phyloP scores from a whole-genome alignment of 2,888 invertebrate genomes.

The Macrosoma leucophasiata region DNA sequence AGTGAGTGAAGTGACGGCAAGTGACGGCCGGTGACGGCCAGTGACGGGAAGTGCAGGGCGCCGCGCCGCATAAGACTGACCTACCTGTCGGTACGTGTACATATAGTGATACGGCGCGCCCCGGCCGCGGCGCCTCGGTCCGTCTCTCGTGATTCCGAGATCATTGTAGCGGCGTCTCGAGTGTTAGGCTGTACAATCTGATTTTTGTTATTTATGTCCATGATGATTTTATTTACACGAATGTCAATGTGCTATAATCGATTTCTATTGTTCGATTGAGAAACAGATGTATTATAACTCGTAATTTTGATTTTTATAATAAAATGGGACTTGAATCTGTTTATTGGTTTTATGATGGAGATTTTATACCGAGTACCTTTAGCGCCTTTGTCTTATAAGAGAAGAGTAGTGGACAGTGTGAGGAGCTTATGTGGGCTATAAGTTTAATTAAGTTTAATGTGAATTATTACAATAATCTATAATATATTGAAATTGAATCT shows the following conservation, averaged over 20 bases:
- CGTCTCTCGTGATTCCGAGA: slow-evolving; percentile 10
- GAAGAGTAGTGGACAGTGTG: slow-evolving; percentile 62
- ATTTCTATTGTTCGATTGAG: slow-evolving; percentile 71
- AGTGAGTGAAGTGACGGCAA: too few relatives aligned
- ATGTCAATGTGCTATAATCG: slow-evolving; percentile 69
- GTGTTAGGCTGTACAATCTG: slow-evolving; percentile 55
- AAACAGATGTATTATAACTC: slow-evolving; percentile 74
- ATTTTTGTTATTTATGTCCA: slow-evolving; percentile 71
- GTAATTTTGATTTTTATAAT: slow-evolving; percentile 76
- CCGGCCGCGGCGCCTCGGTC: slow-evolving; percentile 27
- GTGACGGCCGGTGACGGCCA: slow-evolving; percentile 6
- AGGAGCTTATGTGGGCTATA: slow-evolving; percentile 74
- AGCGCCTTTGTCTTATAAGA: slow-evolving; percentile 69
- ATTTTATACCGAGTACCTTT: slow-evolving; percentile 75
- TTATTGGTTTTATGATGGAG: slow-evolving; percentile 75
- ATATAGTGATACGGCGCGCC: slow-evolving; percentile 58
- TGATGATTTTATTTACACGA: slow-evolving; percentile 65
- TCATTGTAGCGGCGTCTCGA: slow-evolving; percentile 35
- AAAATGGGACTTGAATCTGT: slow-evolving; percentile 76
- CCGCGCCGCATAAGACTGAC: slow-evolving; percentile 19
- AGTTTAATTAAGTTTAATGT: slow-evolving; percentile 74
- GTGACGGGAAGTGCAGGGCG: slow-evolving; percentile 13
- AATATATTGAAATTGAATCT: slow-evolving; percentile 76
- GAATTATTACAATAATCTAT: slow-evolving; percentile 76
- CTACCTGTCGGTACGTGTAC: slow-evolving; percentile 51